A percentile compares a stretch with the other conserved stretches of the same genome.
Evolutionary conservation across 23 tunicate species (phyloP).

Genomic region (Phallusia fumigata): DNA sequence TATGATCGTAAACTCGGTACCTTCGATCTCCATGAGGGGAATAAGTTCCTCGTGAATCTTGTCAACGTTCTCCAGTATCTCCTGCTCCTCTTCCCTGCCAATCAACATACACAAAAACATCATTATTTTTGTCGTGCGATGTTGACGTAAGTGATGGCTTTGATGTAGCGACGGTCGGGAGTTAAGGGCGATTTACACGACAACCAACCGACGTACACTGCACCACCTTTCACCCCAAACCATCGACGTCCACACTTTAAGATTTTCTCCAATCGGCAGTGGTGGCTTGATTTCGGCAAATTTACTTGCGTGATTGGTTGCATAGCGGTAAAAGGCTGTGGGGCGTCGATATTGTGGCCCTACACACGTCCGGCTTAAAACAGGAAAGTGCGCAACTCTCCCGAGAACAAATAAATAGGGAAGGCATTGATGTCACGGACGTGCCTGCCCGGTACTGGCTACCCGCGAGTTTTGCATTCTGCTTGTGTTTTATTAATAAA

Average conservation of each 20-base stretch:
- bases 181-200: constrained; percentile 7
- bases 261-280: background rate
- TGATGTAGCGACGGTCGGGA: background rate
- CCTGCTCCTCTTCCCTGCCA: constrained; percentile 76
- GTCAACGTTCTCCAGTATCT: constrained; percentile 37
- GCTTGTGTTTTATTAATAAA: background rate
- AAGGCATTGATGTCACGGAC: background rate
- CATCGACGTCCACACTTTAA: background rate
- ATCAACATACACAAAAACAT: background rate
- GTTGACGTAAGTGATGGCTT: background rate
- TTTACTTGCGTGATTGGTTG: background rate
- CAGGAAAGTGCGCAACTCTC: background rate
- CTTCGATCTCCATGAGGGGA: constrained; percentile 78
- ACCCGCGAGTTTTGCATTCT: background rate
- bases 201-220: background rate
- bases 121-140: background rate
- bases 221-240: background rate
- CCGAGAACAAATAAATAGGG: background rate
- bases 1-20: constrained; percentile 8
- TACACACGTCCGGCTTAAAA: constrained; percentile 1
- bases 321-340: background rate
- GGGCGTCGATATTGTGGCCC: background rate
- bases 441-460: background rate
- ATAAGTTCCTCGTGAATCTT: constrained; percentile 69
- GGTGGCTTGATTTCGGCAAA: background rate